phyloP scores from a whole-genome alignment of 2,113 vertebrate species.

The Chaetodon trifascialis region DNA sequence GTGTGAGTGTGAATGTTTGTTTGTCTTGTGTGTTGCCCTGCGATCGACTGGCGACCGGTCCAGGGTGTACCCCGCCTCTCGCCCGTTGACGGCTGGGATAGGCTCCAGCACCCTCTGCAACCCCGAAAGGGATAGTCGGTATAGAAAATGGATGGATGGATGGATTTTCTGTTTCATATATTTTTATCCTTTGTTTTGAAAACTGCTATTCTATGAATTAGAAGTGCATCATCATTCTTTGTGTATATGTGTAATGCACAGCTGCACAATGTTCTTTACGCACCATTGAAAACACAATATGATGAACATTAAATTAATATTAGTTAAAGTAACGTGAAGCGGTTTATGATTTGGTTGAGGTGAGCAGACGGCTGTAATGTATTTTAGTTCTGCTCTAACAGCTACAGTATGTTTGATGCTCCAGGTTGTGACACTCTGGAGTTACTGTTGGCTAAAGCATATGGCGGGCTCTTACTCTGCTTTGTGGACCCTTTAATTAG shows the following conservation, averaged over 20 bases:
- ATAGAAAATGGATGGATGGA: too few relatives aligned
- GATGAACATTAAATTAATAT: constrained; percentile 18
- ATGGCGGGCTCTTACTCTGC: constrained; percentile 60
- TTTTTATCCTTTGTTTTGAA: not conserved
- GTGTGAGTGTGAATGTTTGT: too few relatives aligned
- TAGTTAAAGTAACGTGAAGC: constrained; percentile 20
- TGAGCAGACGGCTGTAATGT: constrained; percentile 61
- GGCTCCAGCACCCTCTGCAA: too few relatives aligned
- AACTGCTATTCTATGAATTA: not conserved
- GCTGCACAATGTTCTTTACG: not conserved
- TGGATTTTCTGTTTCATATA: not conserved
- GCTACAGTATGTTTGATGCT: constrained; percentile 64
- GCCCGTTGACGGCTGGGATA: too few relatives aligned
- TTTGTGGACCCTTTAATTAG: constrained; percentile 74
- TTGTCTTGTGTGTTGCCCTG: too few relatives aligned
- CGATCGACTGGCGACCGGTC: too few relatives aligned
- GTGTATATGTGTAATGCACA: not conserved
- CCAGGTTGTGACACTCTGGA: constrained; percentile 65
- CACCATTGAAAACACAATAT: constrained; percentile 29
- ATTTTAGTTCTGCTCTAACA: constrained; percentile 59
- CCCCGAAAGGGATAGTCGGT: too few relatives aligned
- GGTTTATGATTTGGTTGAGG: constrained; percentile 46
- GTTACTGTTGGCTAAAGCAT: constrained; percentile 63
- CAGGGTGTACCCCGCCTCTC: too few relatives aligned
- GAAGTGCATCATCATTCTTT: not conserved